phyloP scores from a whole-genome alignment of 2,797 vertebrate species.

The Chelon auratus region DNA sequence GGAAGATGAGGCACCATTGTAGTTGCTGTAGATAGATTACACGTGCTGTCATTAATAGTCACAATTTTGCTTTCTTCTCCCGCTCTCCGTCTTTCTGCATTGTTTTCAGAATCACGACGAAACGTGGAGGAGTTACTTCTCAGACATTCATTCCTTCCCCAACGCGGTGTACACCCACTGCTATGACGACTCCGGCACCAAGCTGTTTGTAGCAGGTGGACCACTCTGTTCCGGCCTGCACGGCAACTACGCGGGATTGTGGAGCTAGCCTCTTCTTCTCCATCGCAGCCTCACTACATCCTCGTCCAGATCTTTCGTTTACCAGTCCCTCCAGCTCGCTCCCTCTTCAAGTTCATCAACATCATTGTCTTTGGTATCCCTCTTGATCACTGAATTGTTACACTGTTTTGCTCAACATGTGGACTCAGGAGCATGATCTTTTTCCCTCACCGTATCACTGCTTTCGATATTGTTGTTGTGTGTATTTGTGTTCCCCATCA shows the following conservation, averaged over 20 bases:
- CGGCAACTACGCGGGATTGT: constrained; percentile 97
- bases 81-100: neutral
- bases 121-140: constrained; percentile 99
- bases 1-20: neutral
- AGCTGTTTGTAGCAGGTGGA: constrained; percentile 98
- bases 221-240: constrained; percentile 98
- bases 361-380: constrained; percentile 24
- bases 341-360: constrained; percentile 26
- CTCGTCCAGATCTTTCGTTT: constrained; percentile 40
- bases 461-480: constrained; percentile 65
- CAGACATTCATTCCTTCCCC: constrained; percentile 95
- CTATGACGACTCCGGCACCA: constrained; percentile 97
- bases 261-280: constrained; percentile 88
- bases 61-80: neutral
- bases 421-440: constrained; percentile 80
- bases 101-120: constrained; percentile 93
- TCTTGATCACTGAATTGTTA: constrained; percentile 33
- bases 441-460: constrained; percentile 51
- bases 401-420: constrained; percentile 53
- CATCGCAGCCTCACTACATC: constrained; percentile 38
- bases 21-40: neutral
- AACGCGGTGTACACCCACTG: constrained; percentile 99
- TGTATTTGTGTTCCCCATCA: constrained; percentile 57
- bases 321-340: constrained; percentile 49
- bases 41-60: neutral